Conservation (phyloP, 1,140 invertebrate genomes). For the Caerostris extrusa region DNA sequence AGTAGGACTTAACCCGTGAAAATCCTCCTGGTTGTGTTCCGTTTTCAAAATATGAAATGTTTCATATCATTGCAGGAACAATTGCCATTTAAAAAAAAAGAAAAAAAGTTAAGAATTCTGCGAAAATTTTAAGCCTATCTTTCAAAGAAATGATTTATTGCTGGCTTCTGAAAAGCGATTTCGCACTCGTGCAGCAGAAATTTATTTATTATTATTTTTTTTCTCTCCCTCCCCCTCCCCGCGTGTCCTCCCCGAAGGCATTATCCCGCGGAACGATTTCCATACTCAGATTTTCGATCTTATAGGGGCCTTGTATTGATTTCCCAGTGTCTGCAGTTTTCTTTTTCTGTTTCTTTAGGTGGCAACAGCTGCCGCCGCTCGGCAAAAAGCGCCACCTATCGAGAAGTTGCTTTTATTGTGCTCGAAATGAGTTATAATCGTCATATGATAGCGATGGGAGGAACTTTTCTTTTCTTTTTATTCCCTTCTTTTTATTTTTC, state of each 20-base stretch:
- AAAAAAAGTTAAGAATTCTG: too few species aligned
- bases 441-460: constrained; percentile 41
- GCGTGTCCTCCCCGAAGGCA: constrained; percentile 3
- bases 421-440: constrained; percentile 61
- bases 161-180: constrained; percentile 51
- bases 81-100: too few species aligned
- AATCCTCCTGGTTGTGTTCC: too few species aligned
- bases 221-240: neutral
- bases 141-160: constrained; percentile 53
- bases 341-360: constrained; percentile 60
- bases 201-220: constrained; percentile 67
- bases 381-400: constrained; percentile 47
- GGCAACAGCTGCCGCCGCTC: constrained; percentile 66
- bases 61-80: too few species aligned
- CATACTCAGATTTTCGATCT: constrained; percentile 61
- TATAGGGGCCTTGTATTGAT: constrained; percentile 57
- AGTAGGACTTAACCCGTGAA: too few species aligned
- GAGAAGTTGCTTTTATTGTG: constrained; percentile 49
- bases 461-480: constrained; percentile 31
- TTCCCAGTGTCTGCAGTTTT: constrained; percentile 66
- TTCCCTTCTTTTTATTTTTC: neutral
- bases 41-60: too few species aligned
- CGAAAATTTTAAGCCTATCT: constrained; percentile 15
- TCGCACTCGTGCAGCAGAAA: constrained; percentile 56
- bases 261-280: constrained; percentile 65